Base-by-base conservation (phyloP, 2,888 invertebrate species). In the Yponomeuta malinellus region DNA sequence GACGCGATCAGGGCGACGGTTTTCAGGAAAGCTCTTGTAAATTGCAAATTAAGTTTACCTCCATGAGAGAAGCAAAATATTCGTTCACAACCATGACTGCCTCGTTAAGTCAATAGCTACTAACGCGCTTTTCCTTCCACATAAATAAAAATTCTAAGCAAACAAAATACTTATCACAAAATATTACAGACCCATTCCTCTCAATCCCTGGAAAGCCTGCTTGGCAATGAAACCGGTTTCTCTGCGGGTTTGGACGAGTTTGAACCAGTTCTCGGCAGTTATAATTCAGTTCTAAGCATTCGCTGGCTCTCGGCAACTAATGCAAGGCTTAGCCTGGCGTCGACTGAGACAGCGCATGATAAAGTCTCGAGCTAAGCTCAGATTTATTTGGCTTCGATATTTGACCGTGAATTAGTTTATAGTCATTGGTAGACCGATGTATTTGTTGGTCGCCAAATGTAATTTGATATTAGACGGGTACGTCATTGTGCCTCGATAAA, bases 281-380 rank as follows among this genome's bases (percentile, higher is more conserved):
- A 59, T 59, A 59, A 59, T 59, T 59, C 52, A 59, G 52, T 59
- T 59, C 52, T 59, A 59, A 59, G 52, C 52, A 59, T 43, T 43
- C 43, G 8, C 43, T 43, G 52, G 52, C 52, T 12, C 52, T 59
- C 52, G 52, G 52, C 12, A 59, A 59, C 52, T 15, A 59, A 59
- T 59, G 52, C 52, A 59, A 59, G 52, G 52, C 52, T 59, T 59
- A 59, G 52, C 52, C 15, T 59, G 52, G 52, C 52, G 52, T 59
- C 33, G 33, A 33, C 52, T 59, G 52, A 59, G 52, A 59, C 52
- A 59, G 52, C 52, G 6, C 15, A 15, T 59, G 12, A 59, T 59
- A 59, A 59, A 59, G 52, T 59, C 52, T 12, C 52, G 52, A 59
- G 52, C 52, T 59, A 59, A 59, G 52, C 52, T 59, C 52, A 15